Conservation (phyloP, 2,797 vertebrate species). For the Halcyon leucocephala region DNA sequence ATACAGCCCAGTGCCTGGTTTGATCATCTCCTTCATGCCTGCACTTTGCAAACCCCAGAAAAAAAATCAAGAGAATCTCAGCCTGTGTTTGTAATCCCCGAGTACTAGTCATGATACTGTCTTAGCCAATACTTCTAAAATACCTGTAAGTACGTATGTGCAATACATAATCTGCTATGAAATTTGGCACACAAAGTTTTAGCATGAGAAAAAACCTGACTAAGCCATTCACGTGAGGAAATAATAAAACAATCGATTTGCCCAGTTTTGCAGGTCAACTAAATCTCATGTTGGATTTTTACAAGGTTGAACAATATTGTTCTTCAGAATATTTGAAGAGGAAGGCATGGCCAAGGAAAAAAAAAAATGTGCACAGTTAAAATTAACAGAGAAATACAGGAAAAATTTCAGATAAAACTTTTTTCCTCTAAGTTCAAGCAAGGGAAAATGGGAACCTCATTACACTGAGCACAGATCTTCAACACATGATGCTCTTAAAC, state of each 20-base stretch:
- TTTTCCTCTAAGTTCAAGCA: background rate
- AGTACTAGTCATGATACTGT: background rate
- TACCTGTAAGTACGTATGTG: fast-evolving
- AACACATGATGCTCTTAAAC: background rate
- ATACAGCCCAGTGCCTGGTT: fast-evolving
- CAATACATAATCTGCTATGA: background rate
- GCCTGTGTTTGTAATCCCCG: background rate
- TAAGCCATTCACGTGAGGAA: background rate
- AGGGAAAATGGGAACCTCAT: background rate
- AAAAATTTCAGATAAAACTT: background rate
- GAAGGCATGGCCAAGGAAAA: background rate
- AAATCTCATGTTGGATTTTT: background rate
- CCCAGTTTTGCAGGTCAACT: background rate
- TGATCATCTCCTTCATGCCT: background rate
- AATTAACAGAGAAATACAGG: background rate
- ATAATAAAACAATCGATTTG: background rate
- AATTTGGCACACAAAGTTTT: background rate
- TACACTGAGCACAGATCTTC: background rate
- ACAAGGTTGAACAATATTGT: background rate
- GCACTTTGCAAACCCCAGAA: background rate
- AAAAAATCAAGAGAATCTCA: background rate
- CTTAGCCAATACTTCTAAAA: background rate
- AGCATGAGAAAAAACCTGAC: background rate
- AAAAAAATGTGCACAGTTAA: background rate
- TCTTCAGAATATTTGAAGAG: background rate